A percentile compares a stretch with the other conserved stretches of the same genome.
Conservation (phyloP, 2,113 vertebrate species). For the Camarhynchus parvulus region DNA sequence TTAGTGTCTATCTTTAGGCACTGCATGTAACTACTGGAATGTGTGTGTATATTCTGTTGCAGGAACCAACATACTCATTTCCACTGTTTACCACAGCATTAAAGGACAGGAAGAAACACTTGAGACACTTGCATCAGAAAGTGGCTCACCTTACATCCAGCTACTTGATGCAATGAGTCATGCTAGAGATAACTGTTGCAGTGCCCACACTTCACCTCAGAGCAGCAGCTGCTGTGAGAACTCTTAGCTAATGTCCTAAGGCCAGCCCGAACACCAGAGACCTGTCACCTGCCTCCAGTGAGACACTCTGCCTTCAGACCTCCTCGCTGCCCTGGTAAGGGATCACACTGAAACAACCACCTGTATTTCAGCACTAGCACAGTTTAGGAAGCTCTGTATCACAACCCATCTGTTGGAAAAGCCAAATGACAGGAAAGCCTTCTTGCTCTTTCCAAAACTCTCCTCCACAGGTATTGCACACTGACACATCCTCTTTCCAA, state of each 20-base stretch:
- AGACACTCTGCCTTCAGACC: neutral
- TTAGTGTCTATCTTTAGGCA: neutral
- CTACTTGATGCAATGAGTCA: neutral
- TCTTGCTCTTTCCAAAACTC: neutral
- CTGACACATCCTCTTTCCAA: neutral
- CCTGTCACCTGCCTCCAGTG: neutral
- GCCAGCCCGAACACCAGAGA: rapidly evolving
- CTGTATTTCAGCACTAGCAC: neutral
- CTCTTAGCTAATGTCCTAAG: neutral
- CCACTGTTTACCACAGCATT: neutral
- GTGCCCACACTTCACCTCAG: neutral
- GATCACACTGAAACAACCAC: neutral
- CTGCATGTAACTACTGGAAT: neutral
- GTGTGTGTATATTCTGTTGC: neutral
- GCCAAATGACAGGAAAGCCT: neutral
- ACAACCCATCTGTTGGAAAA: neutral
- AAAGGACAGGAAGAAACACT: neutral
- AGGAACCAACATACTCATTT: neutral
- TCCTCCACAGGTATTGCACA: neutral
- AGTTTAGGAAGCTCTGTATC: neutral
- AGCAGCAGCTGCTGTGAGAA: neutral
- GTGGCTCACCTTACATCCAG: neutral
- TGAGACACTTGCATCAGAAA: neutral
- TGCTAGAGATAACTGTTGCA: neutral
- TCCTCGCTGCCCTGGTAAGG: neutral